Evolutionary conservation across 1,140 invertebrate species (phyloP), one percentile per base, ranked within the genome.

Genomic region (Colletes latitarsis): DNA sequence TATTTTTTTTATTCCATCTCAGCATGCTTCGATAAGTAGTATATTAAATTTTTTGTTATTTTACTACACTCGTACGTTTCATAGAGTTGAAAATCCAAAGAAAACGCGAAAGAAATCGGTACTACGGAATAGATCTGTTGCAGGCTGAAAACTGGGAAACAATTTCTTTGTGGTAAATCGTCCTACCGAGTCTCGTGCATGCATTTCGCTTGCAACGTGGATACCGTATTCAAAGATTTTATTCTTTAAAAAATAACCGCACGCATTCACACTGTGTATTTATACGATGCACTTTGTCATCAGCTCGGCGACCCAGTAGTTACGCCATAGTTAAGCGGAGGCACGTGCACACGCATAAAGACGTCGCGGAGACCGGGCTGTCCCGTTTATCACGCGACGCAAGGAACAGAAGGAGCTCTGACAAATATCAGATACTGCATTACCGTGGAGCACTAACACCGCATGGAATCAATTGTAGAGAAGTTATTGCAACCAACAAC

Each of bases 261-360:
- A 72, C 68, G 68, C 68, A 52, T 78, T 78, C 69, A 46, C 69
- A 49, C 49, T 60, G 62, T 64, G 69, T 64, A 78, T 78, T 78
- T 78, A 64, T 73, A 52, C 68, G 69, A 55, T 46, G 69, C 68
- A 78, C n/a, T 78, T 78, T 78, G 58, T 78, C 69, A 78, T 39
- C 39, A n/a, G 15, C 68, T 72, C 69, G 19, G 21, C 76, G 39
- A 41, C 43, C 68, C 76, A 78, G 77, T 78, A 73, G 77, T 78
- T 78, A 64, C 49, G 69, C 77, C 77, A 64, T 78, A 78, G 77
- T 78, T 78, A 78, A 72, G 69, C 69, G 69, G 69, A 62, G 69
- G 69, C 77, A 78, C 77, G 77, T 78, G 77, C 77, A 78, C 77
- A 49, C 41, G 77, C 77, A 73, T 78, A 78, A 78, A 78, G 77